Evolutionary conservation across 2,797 vertebrate species (phyloP).

Genomic region (Nyctibius grandis): DNA sequence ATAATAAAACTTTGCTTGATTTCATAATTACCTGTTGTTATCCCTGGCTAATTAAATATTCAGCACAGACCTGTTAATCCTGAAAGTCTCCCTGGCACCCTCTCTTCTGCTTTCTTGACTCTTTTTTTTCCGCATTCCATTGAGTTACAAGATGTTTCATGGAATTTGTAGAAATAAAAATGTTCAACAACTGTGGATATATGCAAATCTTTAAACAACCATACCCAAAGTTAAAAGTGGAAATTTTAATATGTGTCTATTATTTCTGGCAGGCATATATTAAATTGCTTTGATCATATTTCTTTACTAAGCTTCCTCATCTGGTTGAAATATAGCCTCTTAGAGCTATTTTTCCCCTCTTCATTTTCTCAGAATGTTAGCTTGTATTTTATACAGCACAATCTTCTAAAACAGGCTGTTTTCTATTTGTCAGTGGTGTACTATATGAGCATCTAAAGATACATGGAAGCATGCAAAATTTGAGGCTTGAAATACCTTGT

Average conservation of each 20-base stretch:
- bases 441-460: neutral
- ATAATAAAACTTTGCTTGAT: constrained; percentile 41
- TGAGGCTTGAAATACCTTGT: neutral
- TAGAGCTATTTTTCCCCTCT: neutral
- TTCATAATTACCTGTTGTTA: constrained; percentile 61
- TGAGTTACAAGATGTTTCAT: neutral
- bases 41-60: constrained; percentile 51
- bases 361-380: neutral
- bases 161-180: neutral
- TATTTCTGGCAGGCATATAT: constrained; percentile 19
- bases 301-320: neutral
- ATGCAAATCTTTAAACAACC: neutral
- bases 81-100: neutral
- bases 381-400: neutral
- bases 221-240: neutral
- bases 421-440: neutral
- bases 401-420: neutral
- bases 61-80: neutral
- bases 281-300: constrained; percentile 20
- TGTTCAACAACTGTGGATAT: neutral
- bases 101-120: neutral
- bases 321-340: neutral
- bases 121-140: neutral
- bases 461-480: neutral
- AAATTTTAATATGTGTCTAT: constrained; percentile 4